Percentiles rank a stretch among this genome's conserved stretches.
Evolutionary conservation across 2,797 vertebrate species (phyloP).

Genomic region (Somateria mollissima): DNA sequence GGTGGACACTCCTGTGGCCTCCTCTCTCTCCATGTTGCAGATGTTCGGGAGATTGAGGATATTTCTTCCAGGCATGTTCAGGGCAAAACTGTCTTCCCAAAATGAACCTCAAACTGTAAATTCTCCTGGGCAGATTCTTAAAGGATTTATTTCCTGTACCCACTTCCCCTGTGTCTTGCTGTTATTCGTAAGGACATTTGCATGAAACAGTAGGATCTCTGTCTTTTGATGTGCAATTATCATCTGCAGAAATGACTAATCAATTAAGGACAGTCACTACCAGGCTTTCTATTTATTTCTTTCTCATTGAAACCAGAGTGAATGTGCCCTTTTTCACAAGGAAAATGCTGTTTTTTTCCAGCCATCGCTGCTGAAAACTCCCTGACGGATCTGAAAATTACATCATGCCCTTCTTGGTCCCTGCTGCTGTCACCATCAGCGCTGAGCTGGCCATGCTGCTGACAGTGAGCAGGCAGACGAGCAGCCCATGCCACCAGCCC

Average conservation of each 20-base stretch:
- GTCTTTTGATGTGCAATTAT: slow-evolving; percentile 66
- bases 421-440: background rate
- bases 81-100: background rate
- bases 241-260: slow-evolving; percentile 74
- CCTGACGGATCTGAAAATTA: background rate
- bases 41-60: background rate
- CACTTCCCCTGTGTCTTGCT: slow-evolving; percentile 14
- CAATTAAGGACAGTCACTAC: slow-evolving; percentile 67
- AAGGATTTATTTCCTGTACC: slow-evolving; percentile 25
- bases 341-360: slow-evolving; percentile 36
- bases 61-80: background rate
- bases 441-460: background rate
- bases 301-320: slow-evolving; percentile 59
- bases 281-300: slow-evolving; percentile 66
- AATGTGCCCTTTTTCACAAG: slow-evolving; percentile 41
- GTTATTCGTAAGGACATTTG: slow-evolving; percentile 28
- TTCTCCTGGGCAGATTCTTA: background rate
- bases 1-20: fast-evolving
- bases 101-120: background rate
- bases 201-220: slow-evolving; percentile 55
- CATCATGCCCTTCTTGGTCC: slow-evolving; percentile 2
- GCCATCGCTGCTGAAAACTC: background rate
- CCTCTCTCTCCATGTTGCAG: fast-evolving
- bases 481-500: background rate
- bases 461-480: background rate